Evolutionary conservation across 1,140 invertebrate genomes (phyloP), one percentile per base, ranked within the genome.

Genomic region (Dendroctonus ponderosae): DNA sequence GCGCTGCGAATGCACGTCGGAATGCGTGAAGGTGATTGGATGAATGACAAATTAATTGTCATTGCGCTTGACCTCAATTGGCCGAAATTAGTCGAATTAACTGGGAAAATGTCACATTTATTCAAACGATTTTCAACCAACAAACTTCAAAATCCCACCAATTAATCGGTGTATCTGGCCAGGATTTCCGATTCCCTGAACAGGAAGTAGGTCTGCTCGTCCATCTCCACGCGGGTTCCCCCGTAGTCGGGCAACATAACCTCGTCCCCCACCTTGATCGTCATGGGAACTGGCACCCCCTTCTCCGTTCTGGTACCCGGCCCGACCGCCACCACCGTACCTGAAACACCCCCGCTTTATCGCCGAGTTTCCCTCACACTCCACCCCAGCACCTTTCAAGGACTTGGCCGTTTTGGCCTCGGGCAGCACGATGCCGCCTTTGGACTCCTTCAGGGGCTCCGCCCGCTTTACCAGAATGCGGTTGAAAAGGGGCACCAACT

Each of bases 161-260:
- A n/a, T 39, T 38, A 70, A 6, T 70, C 68, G n/a, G 44, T 44
- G 8, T 58, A 52, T 68, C 72, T 75, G 6, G 71, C 72, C 44
- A 75, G 58, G 64, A 75, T 70, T 44, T 75, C 71, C 11, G 66
- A 48, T 42, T 75, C 71, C 49, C 72, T 70, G 51, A 67, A 75
- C 7, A 75, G 37, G 61, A 60, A 73, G n/a, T 63, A 69, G 5
- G 65, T 66, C 39, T 74, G 67, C 38, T 67, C 58, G 3, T 70
- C 71, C 3, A 65, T 7, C 53, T 70, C 56, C 12, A 73, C 56
- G 46, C 68, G 70, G n/a, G 70, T 72, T 8, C 73, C 71, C 7
- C 71, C 67, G 44, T 75, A 75, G 26, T 75, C 73, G 5, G 73
- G 71, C 9, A 75, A 52, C 15, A 75, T 61, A 2, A 74, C 73